A percentile compares a stretch with the other conserved stretches of the same genome.
These are phyloP conservation scores for Zaprionus inermis DNA, from an alignment of 1,140 invertebrate genomes.

Conservation along the genomic window DNA sequence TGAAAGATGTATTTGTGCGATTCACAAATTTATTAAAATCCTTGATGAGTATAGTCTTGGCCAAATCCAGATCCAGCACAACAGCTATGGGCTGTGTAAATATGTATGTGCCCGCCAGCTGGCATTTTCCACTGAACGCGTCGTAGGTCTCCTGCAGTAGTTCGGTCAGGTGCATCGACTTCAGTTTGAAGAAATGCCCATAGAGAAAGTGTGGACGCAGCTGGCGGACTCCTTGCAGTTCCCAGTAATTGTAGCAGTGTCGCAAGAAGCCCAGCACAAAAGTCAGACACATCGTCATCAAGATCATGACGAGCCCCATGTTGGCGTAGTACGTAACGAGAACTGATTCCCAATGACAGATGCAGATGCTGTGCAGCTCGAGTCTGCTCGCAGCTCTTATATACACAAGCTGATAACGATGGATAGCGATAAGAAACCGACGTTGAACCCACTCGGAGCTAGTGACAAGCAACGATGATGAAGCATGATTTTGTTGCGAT, in stretches of 20 bases:
- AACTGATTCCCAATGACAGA: neutral
- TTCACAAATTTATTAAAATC: constrained; percentile 86
- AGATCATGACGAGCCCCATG: constrained; percentile 27
- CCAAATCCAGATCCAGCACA: constrained; percentile 85
- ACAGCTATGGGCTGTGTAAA: constrained; percentile 84
- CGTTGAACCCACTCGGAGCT: neutral
- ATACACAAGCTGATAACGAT: neutral
- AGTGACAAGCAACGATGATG: neutral
- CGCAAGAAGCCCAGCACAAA: constrained; percentile 38
- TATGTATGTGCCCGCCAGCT: constrained; percentile 83
- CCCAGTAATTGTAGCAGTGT: constrained; percentile 43
- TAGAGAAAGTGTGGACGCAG: constrained; percentile 41
- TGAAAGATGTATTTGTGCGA: constrained; percentile 42
- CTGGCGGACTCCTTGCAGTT: constrained; percentile 33
- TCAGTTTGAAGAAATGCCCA: constrained; percentile 38
- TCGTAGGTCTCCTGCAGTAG: constrained; percentile 55
- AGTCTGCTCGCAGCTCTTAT: neutral
- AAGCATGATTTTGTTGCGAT: neutral
- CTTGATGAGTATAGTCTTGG: constrained; percentile 85
- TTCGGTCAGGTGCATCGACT: constrained; percentile 30
- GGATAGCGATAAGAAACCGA: neutral
- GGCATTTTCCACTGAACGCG: constrained; percentile 45
- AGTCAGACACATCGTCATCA: constrained; percentile 11
- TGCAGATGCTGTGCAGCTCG: neutral
- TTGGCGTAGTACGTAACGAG: neutral